Evolutionary conservation across 2,797 vertebrate species (phyloP).

Genomic region (Peromyscus melanophrys): DNA sequence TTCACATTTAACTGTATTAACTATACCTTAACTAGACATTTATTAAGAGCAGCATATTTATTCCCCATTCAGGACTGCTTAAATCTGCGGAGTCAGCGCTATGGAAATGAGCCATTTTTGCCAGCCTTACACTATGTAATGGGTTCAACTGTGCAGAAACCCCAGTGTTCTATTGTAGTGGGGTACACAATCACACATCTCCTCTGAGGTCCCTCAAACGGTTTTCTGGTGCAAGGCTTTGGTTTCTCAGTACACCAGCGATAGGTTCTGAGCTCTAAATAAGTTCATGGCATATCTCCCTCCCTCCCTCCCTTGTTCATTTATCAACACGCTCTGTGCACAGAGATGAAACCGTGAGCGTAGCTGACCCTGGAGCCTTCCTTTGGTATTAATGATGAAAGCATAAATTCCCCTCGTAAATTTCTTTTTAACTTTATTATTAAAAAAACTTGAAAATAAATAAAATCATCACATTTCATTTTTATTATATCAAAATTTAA

Average conservation of each 20-base stretch:
- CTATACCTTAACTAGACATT: constrained; percentile 88
- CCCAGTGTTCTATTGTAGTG: constrained; percentile 83
- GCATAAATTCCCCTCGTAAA: constrained; percentile 11
- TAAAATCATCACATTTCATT: background rate
- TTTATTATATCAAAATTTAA: constrained; percentile 21
- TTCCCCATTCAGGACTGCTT: constrained; percentile 89
- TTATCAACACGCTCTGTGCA: background rate
- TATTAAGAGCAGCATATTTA: constrained; percentile 90
- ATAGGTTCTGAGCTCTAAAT: background rate
- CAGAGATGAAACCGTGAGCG: background rate
- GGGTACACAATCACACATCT: constrained; percentile 56
- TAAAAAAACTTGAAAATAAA: background rate
- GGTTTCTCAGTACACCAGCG: background rate
- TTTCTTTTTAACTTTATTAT: constrained; percentile 14
- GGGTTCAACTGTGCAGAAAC: constrained; percentile 90
- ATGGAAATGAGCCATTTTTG: constrained; percentile 90
- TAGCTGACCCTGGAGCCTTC: background rate
- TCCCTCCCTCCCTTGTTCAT: background rate
- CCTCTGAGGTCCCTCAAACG: constrained; percentile 38
- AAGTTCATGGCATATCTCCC: background rate
- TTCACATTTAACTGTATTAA: constrained; percentile 89
- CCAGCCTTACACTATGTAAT: constrained; percentile 87
- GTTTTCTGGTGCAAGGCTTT: background rate
- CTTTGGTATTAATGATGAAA: constrained; percentile 23
- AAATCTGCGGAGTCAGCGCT: constrained; percentile 89